These are phyloP conservation scores for Torymus texanus DNA, from an alignment of 2,888 invertebrate genomes.

Conservation along the genomic window DNA sequence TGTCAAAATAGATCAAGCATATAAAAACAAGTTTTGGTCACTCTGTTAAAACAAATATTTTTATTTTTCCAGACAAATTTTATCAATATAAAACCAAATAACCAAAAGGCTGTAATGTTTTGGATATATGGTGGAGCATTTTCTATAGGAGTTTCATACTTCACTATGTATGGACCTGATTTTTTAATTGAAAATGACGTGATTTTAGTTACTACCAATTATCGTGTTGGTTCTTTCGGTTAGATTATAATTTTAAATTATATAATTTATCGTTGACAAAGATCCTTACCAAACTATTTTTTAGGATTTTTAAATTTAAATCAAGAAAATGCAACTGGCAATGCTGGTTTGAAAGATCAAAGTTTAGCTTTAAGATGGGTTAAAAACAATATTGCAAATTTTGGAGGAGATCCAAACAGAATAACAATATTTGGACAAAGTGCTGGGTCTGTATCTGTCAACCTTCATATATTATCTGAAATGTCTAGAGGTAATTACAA, in stretches of 20 bases:
- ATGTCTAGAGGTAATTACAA: constrained; percentile 38
- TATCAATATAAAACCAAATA: neutral
- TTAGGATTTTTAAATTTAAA: too few species aligned
- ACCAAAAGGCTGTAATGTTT: constrained; percentile 32
- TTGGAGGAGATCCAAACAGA: constrained; percentile 29
- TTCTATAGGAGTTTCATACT: neutral
- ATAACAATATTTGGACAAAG: constrained; percentile 28
- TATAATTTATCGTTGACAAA: too few species aligned
- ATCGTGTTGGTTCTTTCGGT: constrained; percentile 40
- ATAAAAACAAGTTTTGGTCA: neutral
- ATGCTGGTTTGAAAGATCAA: neutral
- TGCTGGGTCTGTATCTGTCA: constrained; percentile 15
- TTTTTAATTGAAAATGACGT: constrained; percentile 41
- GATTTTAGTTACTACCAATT: constrained; percentile 29
- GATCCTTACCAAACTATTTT: too few species aligned
- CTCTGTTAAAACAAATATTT: neutral
- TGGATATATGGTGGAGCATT: constrained; percentile 42
- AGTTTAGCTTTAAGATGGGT: constrained; percentile 31
- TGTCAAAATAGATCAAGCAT: too few species aligned
- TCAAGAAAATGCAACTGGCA: too few species aligned
- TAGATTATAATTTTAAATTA: constrained; percentile 5
- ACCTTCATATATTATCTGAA: constrained; percentile 35
- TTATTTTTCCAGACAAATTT: neutral
- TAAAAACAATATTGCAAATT: constrained; percentile 23
- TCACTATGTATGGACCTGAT: constrained; percentile 10